Conservation (phyloP, 1,140 invertebrate species). For the Nasonia giraulti region DNA sequence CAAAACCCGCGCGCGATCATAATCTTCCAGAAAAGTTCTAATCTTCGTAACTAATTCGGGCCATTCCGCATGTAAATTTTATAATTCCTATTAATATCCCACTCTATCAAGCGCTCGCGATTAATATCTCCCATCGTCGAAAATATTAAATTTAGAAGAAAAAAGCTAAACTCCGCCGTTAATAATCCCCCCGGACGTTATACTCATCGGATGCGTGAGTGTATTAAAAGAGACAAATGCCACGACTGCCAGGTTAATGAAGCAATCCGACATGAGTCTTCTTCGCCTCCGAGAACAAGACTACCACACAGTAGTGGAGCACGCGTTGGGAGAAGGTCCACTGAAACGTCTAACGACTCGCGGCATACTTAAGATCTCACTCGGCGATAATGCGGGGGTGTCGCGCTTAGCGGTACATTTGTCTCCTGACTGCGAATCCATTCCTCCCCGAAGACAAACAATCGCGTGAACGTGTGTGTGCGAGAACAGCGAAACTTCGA, state of each 20-base stretch:
- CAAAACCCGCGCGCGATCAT: too few species aligned
- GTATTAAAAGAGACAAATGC: conserved; percentile 42
- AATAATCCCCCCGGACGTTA: neutral
- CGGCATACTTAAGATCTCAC: conserved; percentile 58
- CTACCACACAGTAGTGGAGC: neutral
- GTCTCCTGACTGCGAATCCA: conserved; percentile 42
- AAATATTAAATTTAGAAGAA: neutral
- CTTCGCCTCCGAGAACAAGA: conserved; percentile 56
- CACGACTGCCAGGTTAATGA: conserved; percentile 57
- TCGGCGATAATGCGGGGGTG: conserved; percentile 60
- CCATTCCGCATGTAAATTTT: neutral
- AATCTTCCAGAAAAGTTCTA: neutral
- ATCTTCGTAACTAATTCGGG: neutral
- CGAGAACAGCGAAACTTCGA: neutral
- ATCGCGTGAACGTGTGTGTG: conserved; percentile 1
- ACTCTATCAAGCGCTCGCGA: neutral
- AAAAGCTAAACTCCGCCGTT: neutral
- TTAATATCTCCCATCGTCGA: neutral
- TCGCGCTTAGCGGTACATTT: conserved; percentile 61
- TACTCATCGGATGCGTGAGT: too few species aligned
- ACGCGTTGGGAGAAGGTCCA: conserved; percentile 51
- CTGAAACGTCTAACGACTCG: neutral
- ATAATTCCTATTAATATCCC: neutral
- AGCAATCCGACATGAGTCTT: conserved; percentile 54
- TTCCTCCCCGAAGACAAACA: conserved; percentile 39